Base-by-base conservation (phyloP, 2,797 vertebrate species). In the Alcedo quadribrachys region DNA sequence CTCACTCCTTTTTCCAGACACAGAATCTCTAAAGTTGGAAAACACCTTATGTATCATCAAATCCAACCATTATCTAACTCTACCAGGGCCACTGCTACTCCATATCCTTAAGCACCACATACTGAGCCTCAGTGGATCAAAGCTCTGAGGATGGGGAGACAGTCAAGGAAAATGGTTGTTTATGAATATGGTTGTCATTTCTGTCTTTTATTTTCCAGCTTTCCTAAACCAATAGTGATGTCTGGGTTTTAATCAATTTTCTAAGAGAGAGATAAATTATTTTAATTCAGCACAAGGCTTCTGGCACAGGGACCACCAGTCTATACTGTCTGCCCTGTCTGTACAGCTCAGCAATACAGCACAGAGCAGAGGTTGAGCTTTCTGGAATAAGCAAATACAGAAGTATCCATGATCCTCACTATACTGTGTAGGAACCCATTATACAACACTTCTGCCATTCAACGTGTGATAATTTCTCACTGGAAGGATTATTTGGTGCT, bases 121-220 rank as follows among this genome's bases (percentile, higher is more conserved):
- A 24, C 28, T 10, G 4, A 58, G 19, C 15, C 27, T 73, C 0
- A 1, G 18, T 37, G 30, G 18, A 30, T 75, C 2, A 1, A 46
- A 81, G 45, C 17, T 70, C 11, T 27, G 24, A 53, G 48, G 35
- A 30, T 46, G 40, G 12, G 40, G 55, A 69, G 18, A 32, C 21
- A 42, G 10, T 28, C 50, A 58, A 43, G 11, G 82, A 8, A 79
- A 92, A 69, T 35, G 35, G 5, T 18, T 65, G 8, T 35, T 92
- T 66, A 68, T 73, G 55, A 50, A 28, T 14, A 50, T 0, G 2
- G 9, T 24, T 48, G 32, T 66, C 16, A 45, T 76, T 89, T 81
- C 25, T 46, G 51, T 11, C 12, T 6, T 18, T 81, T 45, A 14
- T 21, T 66, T 73, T 80, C 68, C 33, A 40, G 7, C 14, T 53